Base-by-base conservation (phyloP, 2,113 vertebrate species). In the Heterotis niloticus region DNA sequence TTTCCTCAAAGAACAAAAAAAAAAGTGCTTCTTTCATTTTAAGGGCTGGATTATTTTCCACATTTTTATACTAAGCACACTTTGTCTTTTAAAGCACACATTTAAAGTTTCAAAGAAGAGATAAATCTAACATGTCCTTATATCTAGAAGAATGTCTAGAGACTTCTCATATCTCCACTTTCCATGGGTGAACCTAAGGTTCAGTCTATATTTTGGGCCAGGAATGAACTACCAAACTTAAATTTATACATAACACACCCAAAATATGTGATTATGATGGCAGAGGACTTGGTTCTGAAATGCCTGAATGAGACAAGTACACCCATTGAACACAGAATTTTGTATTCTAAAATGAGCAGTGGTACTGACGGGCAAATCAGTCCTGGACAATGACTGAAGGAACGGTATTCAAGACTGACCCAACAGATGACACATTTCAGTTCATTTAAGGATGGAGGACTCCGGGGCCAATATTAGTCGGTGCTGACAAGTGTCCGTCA, bases 81-180 rank as follows among this genome's bases (percentile, higher is more conserved):
- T 56, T 77, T 80, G 78, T 82, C 81, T 85, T 84, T 77, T 82
- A 76, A 86, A 85, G 85, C 82, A 81, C 69, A 52, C 83, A 70
- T 82, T 81, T 84, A 87, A 85, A 78, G 59, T 2, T 10, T 69
- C 14, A n/a, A 34, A 62, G 52, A 54, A 57, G 12, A 73, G 4
- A 1, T 29, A 70, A 70, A 44, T 34, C 28, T 64, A 54, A 62
- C 57, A 67, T 65, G 75, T 71, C 60, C 77, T 64, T 62, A 54
- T 77, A 34, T 23, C 54, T 64, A 76, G 20, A 77, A 68, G n/a
- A n/a, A n/a, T n/a, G n/a, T 71, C 64, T 66, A 76, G 44, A 75
- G n/a, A 64, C 44, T 59, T 34, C 34, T 5, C 54, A 52, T 76
- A 62, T 24, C 83, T 84, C 79, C 59, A 78, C 76, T 76, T 44